Base-by-base conservation (phyloP, 2,797 vertebrate species). In the Rhinella marina region DNA sequence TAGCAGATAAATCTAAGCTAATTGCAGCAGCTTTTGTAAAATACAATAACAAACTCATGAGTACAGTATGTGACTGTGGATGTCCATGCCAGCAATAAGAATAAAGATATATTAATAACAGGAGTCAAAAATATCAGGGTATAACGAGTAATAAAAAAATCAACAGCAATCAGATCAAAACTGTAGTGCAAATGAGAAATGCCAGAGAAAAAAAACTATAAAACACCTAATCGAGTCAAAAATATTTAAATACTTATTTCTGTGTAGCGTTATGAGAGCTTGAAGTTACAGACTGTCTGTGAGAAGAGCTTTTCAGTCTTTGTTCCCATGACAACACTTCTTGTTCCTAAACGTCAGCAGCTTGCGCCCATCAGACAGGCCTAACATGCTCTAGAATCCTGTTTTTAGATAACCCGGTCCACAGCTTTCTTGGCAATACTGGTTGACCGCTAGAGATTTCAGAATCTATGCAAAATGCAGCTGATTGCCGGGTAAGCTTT, bases 1-100 rank as follows among this genome's bases (percentile, higher is more conserved):
- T 68, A 13, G 56, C 7, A 70, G 52, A 56, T 57, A 84, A 84
- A 84, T 57, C 25, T 68, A 41, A 57, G 68, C 68, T 84, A 84
- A 84, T 73, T 56, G 82, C 66, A 72, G 68, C 64, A 72, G 25
- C 59, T 72, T 72, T 59, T 56, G 19, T 57, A 73, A 84, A 73
- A 84, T 57, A 73, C 68, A 84, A 82, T 82, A 82, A 84, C 82
- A 72, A 84, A 84, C 81, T 68, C 23, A 66, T 17, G 41, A 68
- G 52, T 84, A 84, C 82, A 84, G 82, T 82, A 82, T 82, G 81
- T 82, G 62, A 84, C 82, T 72, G 64, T 14, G 19, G 29, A 9
- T 16, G 25, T 70, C 52, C 19, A 11, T 84, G 82, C 82, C 82
- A 72, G 66, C 23, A 82, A 54, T 29, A 25, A 27, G 21, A 29